Evolutionary conservation across 2,888 invertebrate species (phyloP), one percentile per base, ranked within the genome.

Genomic region (Pollenia amentaria): DNA sequence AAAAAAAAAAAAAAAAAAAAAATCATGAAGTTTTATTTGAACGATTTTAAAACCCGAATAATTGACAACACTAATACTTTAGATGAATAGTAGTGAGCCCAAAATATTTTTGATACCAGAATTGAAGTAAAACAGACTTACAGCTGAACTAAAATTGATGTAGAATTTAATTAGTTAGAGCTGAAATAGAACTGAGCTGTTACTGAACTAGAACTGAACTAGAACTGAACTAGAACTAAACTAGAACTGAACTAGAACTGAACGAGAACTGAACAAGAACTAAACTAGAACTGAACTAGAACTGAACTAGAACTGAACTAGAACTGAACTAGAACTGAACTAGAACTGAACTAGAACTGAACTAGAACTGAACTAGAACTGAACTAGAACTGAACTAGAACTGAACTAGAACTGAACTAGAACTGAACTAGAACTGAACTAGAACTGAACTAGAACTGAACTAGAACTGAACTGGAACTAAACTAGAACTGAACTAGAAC

Each of bases 301-400:
- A 48, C n/a, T 14, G 48, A 48, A 48, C 48, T 48, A 48, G 48
- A 48, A 48, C 48, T 14, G 48, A 48, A 48, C 48, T 48, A 16
- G 48, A 48, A n/a, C 48, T 14, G 48, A 48, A 48, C 48, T 48
- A 48, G 48, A 48, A 48, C 48, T 14, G 48, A 48, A 48, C 48
- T 29, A 29, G 29, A 29, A 29, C n/a, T n/a, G 48, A 48, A 48
- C 48, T 1, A n/a, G n/a, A 48, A 14, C 7, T n/a, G 48, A 48
- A 48, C 48, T 1, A 6, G n/a, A 48, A 14, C n/a, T n/a, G 48
- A 48, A 48, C 48, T 14, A n/a, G 7, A 48, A 14, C n/a, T n/a
- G n/a, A n/a, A 48, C 14, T n/a, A 6, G 48, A 48, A 14, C 48
- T 48, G n/a, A 6, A 48, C 12, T n/a, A 1, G 14, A 48, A 48